Percentiles rank a stretch among this genome's conserved stretches.
Conservation (phyloP, 2,888 invertebrate species). For the Tridacna gigas region DNA sequence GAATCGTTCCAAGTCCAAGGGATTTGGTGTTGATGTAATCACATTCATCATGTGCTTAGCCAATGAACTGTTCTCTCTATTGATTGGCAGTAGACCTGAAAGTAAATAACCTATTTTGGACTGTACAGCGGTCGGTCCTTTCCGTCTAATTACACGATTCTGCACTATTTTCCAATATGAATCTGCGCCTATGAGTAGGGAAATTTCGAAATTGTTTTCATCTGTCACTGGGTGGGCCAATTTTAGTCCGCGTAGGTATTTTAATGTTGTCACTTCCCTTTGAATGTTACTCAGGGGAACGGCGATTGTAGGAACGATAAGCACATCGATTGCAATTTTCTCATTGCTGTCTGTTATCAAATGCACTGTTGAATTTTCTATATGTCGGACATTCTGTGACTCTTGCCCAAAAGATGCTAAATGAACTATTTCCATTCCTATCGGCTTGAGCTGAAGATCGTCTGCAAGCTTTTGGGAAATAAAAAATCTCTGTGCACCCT, state of each 20-base stretch:
- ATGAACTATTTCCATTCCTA: not conserved
- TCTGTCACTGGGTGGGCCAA: conserved; percentile 48
- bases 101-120: conserved; percentile 57
- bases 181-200: conserved; percentile 58
- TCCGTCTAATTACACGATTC: conserved; percentile 40
- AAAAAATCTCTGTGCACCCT: conserved; percentile 50
- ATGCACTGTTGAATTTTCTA: conserved; percentile 27
- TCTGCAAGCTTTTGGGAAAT: conserved; percentile 42
- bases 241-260: conserved; percentile 36
- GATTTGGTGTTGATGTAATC: conserved; percentile 1
- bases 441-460: not conserved
- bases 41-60: not conserved
- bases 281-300: conserved; percentile 31
- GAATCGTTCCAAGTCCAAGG: conserved; percentile 34
- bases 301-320: conserved; percentile 56
- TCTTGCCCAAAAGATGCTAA: not conserved
- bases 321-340: conserved; percentile 45
- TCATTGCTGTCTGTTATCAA: conserved; percentile 33
- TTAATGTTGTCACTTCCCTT: not conserved
- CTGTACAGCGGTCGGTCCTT: conserved; percentile 59
- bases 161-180: conserved; percentile 56
- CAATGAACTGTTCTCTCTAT: not conserved
- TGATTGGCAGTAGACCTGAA: conserved; percentile 33
- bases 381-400: not conserved
- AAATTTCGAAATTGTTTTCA: conserved; percentile 30